Base-by-base conservation (phyloP, 2,797 vertebrate species). In the Echiichthys vipera region DNA sequence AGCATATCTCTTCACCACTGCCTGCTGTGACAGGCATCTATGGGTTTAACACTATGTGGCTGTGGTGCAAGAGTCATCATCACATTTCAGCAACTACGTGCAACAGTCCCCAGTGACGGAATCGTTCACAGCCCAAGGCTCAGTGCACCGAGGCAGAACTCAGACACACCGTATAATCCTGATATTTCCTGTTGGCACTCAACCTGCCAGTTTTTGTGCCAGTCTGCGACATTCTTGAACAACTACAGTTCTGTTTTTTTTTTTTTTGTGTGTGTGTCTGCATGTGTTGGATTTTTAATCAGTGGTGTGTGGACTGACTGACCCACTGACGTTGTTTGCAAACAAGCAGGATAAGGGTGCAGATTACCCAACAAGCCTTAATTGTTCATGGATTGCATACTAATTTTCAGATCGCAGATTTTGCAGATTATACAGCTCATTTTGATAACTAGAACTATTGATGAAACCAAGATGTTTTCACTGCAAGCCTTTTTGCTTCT, bases 31-130 rank as follows among this genome's bases (percentile, higher is more conserved):
- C 87, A 81, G 78, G 54, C 80, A 82, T 74, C 65, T 84, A 56
- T 18, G 58, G 78, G 70, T 84, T 84, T 74, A 83, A 63, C 87
- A 73, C 83, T 82, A 83, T 86, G 84, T 90, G 74, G 81, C 92
- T 85, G 84, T 87, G 87, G 89, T 91, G 89, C 74, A 85, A 92
- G 86, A 93, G 74, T 84, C 78, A 89, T 89, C 85, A 84, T 84
- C 87, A 86, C 88, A 91, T 93, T 94, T 91, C 86, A 89, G 80
- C 87, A 80, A 65, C 80, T 87, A 84, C 15, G 78, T 90, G 90
- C 57, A 76, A 90, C 1, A 81, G 66, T 55, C 53, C 43, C 65
- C 53, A 40, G 42, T 40, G 68, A 78, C 56, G 6, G 53, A 71
- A 67, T 67, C 36, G 2, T 50, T 85, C 69, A 77, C 67, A 49